Evolutionary conservation across 2,888 invertebrate genomes (phyloP).

Genomic region (Diloba caeruleocephala): DNA sequence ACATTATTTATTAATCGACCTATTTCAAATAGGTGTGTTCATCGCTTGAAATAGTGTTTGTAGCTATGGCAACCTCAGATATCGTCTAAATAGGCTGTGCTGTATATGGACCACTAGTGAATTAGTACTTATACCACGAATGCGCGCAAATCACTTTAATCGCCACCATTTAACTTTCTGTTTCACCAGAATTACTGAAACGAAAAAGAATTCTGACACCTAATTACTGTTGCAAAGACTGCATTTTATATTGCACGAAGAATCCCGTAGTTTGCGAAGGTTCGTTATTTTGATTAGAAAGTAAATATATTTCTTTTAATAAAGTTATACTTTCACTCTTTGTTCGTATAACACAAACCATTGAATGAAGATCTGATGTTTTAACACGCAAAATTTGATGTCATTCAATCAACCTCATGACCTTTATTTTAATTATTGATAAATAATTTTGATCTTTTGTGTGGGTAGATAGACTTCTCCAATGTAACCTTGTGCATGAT

Average conservation of each 20-base stretch:
- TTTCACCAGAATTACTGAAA: conserved; percentile 41
- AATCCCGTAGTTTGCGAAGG: conserved; percentile 24
- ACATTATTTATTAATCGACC: conserved; percentile 2
- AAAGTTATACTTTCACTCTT: conserved; percentile 59
- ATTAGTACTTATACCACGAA: conserved; percentile 37
- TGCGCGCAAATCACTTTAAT: conserved; percentile 36
- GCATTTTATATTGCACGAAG: conserved; percentile 25
- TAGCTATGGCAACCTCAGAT: conserved; percentile 11
- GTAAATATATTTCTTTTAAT: conserved; percentile 48
- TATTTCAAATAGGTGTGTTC: conserved; percentile 6
- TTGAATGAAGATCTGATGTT: conserved; percentile 35
- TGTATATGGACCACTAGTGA: conserved; percentile 20
- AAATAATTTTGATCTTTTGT: conserved; percentile 25
- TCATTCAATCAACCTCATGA: conserved; percentile 50
- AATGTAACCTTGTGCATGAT: conserved; percentile 17
- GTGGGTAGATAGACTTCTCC: conserved; percentile 9
- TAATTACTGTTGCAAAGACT: conserved; percentile 32
- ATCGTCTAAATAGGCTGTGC: conserved; percentile 17
- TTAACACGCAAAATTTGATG: conserved; percentile 38
- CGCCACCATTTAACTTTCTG: conserved; percentile 39
- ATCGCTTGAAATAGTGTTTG: conserved; percentile 3
- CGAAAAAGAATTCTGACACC: conserved; percentile 26
- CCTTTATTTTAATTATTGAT: conserved; percentile 48
- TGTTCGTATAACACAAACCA: conserved; percentile 27
- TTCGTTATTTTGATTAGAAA: conserved; percentile 58